Evolutionary conservation across 2,797 vertebrate species (phyloP).

Genomic region (Argyrosomus regius): DNA sequence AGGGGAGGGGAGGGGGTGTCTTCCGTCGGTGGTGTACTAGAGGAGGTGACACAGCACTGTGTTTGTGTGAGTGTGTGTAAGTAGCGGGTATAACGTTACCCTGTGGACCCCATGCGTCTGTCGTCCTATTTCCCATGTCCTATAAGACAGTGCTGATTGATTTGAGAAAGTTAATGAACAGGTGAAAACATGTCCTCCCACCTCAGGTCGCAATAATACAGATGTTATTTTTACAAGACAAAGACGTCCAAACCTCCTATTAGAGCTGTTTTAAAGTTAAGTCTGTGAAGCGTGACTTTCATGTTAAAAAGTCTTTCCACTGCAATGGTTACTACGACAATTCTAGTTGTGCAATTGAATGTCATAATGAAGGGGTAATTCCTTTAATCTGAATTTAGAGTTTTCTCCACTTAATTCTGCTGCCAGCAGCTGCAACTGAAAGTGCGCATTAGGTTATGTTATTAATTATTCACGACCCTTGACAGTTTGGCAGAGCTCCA

Average conservation of each 20-base stretch:
- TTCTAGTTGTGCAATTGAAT: background rate
- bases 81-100: slow-evolving; percentile 17
- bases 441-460: background rate
- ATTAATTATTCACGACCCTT: background rate
- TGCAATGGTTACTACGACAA: no score
- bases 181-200: slow-evolving; percentile 41
- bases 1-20: slow-evolving; percentile 22
- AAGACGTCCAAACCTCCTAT: background rate
- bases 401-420: background rate
- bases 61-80: slow-evolving; percentile 10
- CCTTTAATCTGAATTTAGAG: background rate
- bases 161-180: slow-evolving; percentile 49
- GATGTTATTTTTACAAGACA: background rate
- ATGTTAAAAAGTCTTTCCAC: background rate
- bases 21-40: slow-evolving; percentile 30
- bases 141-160: slow-evolving; percentile 26
- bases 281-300: background rate
- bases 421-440: background rate
- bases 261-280: background rate
- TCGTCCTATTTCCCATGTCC: slow-evolving; percentile 24
- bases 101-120: slow-evolving; percentile 24
- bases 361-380: background rate
- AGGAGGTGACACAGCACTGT: slow-evolving; percentile 34
- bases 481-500: background rate
- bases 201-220: slow-evolving; percentile 1